phyloP scores from a whole-genome alignment of 2,888 invertebrate species.

The Ennomos fuscantarius region DNA sequence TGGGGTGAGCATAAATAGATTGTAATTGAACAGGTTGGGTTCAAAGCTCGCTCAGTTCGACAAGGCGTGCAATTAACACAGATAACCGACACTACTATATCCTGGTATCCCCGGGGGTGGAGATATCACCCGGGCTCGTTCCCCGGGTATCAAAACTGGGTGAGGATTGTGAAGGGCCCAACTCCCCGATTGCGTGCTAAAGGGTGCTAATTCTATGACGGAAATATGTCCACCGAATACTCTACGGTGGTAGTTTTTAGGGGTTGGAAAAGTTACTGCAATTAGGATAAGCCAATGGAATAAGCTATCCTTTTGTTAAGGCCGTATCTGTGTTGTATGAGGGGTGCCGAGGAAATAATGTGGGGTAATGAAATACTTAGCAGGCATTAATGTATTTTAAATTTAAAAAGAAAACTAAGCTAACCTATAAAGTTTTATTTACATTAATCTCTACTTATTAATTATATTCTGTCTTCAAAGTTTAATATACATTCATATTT shows the following conservation, averaged over 20 bases:
- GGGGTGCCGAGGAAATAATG: not conserved
- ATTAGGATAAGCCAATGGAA: conserved; percentile 27
- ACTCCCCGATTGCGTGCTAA: conserved; percentile 36
- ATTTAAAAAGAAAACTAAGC: too few relatives aligned
- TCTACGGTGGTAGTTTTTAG: conserved; percentile 9
- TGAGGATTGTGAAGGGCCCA: conserved; percentile 2
- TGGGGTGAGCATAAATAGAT: too few relatives aligned
- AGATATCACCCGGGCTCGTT: not conserved
- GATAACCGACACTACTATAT: conserved; percentile 1
- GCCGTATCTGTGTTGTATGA: conserved; percentile 1
- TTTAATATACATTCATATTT: too few relatives aligned
- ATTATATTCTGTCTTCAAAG: too few relatives aligned
- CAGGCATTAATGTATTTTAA: too few relatives aligned
- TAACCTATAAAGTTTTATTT: too few relatives aligned
- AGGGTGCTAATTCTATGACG: conserved; percentile 31
- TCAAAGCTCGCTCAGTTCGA: not conserved
- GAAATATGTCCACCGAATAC: conserved; percentile 29
- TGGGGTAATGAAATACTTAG: too few relatives aligned
- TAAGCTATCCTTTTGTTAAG: conserved; percentile 20
- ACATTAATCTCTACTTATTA: too few relatives aligned
- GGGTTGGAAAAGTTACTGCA: conserved; percentile 23
- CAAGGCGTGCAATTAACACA: conserved; percentile 14
- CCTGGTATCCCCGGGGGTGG: not conserved
- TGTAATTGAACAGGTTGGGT: conserved; percentile 1
- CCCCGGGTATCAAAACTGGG: not conserved